A percentile compares a stretch with the other conserved stretches of the same genome.
phyloP scores from a whole-genome alignment of 2,888 invertebrate species.

The Cactoblastis cactorum region DNA sequence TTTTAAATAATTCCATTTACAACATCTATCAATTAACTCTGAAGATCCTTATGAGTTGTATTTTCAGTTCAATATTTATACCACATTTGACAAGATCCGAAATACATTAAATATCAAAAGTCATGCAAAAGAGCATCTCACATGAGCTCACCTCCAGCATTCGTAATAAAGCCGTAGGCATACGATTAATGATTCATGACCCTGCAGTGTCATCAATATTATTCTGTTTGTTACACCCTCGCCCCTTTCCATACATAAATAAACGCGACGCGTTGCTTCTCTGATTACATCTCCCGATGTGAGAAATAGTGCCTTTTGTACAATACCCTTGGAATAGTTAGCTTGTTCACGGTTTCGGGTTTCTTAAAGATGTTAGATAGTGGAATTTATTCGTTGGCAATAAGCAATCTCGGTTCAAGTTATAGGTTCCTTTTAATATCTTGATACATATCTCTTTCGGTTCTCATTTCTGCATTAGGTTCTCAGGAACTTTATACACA shows the following conservation, averaged over 20 bases:
- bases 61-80: no score
- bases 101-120: not conserved
- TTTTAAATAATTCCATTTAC: no score
- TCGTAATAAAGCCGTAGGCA: constrained; percentile 77
- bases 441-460: constrained; percentile 37
- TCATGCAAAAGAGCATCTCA: constrained; percentile 34
- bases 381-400: constrained; percentile 74
- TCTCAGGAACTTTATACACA: no score
- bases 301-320: constrained; percentile 79
- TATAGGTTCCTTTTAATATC: constrained; percentile 49
- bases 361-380: constrained; percentile 75
- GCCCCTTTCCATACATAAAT: constrained; percentile 78
- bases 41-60: no score
- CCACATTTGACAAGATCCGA: not conserved
- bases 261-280: constrained; percentile 79
- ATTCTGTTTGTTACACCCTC: constrained; percentile 80
- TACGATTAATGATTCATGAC: constrained; percentile 80
- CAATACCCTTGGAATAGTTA: constrained; percentile 74
- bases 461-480: not conserved
- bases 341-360: constrained; percentile 77
- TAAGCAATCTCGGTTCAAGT: constrained; percentile 68
- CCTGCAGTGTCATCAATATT: constrained; percentile 80
- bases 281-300: constrained; percentile 80
- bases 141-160: constrained; percentile 45
- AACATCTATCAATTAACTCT: no score